These are phyloP conservation scores for Arctopsyche grandis DNA, from an alignment of 1,140 invertebrate genomes.

Conservation along the genomic window DNA sequence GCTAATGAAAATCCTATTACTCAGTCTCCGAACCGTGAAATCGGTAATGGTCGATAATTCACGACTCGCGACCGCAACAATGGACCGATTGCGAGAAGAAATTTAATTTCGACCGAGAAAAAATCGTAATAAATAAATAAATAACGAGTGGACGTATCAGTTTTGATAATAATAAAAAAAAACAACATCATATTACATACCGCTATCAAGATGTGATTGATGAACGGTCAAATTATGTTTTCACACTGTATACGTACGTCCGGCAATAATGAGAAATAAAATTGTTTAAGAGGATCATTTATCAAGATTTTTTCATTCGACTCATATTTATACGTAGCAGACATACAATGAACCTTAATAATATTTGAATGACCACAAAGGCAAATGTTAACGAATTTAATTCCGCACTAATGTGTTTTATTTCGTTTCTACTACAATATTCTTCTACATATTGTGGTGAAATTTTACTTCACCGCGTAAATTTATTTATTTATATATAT, in stretches of 20 bases:
- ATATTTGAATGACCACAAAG: background rate
- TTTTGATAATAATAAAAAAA: background rate
- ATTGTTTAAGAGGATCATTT: constrained; percentile 23
- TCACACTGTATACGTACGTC: constrained; percentile 1
- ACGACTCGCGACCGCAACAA: background rate
- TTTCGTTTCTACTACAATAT: background rate
- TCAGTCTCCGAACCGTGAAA: constrained; percentile 32
- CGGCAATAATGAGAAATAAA: constrained; percentile 18
- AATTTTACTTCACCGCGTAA: background rate
- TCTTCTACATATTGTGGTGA: background rate
- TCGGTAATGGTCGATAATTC: constrained; percentile 29
- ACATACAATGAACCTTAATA: constrained; percentile 1
- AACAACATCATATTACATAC: background rate
- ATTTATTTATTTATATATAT: background rate
- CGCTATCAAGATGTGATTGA: constrained; percentile 8
- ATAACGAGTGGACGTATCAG: background rate
- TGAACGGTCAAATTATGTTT: constrained; percentile 16
- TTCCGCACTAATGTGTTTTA: background rate
- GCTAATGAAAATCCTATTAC: constrained; percentile 37
- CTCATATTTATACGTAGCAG: no score
- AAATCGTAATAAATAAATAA: constrained; percentile 11
- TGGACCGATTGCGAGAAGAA: constrained; percentile 14
- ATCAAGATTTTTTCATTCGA: background rate
- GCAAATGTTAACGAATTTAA: background rate
- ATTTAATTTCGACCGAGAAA: constrained; percentile 7